A percentile compares a stretch with the other conserved stretches of the same genome.
Evolutionary conservation across 2,113 vertebrate species (phyloP).

Genomic region (Oxygymnocypris stewartii): DNA sequence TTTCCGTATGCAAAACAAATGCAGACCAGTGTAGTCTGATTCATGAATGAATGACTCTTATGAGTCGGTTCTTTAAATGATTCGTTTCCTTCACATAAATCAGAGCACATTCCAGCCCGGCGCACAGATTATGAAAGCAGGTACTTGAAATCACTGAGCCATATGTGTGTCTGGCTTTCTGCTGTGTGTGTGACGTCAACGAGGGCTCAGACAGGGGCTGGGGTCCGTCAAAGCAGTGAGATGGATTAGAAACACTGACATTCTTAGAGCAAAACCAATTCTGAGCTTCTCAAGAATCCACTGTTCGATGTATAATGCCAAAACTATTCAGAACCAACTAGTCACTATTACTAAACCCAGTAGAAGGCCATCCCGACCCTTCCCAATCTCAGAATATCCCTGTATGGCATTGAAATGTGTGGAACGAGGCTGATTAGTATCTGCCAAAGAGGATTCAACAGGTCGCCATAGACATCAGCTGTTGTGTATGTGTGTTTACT

Average conservation of each 20-base stretch:
- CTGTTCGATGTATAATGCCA: not conserved
- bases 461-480: conserved; percentile 35
- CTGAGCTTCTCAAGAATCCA: not conserved
- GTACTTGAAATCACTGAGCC: conserved; percentile 29
- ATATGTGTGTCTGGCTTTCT: conserved; percentile 22
- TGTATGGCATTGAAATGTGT: conserved; percentile 15
- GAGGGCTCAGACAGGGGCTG: conserved; percentile 1
- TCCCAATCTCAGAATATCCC: not conserved
- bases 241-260: conserved; percentile 3
- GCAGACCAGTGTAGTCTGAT: not conserved
- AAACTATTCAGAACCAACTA: not conserved
- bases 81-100: not conserved
- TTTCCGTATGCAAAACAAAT: not conserved
- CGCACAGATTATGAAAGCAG: not conserved
- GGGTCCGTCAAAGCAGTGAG: not conserved
- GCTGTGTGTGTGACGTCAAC: conserved; percentile 25
- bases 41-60: not conserved
- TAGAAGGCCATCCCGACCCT: not conserved
- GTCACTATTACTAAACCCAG: not conserved
- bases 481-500: conserved; percentile 43
- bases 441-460: conserved; percentile 24
- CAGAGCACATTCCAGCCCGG: conserved; percentile 11
- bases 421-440: conserved; percentile 26
- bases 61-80: not conserved
- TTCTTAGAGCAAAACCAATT: not conserved